These are phyloP conservation scores for Plebejus argus DNA, from an alignment of 2,888 invertebrate species.

Conservation along the genomic window DNA sequence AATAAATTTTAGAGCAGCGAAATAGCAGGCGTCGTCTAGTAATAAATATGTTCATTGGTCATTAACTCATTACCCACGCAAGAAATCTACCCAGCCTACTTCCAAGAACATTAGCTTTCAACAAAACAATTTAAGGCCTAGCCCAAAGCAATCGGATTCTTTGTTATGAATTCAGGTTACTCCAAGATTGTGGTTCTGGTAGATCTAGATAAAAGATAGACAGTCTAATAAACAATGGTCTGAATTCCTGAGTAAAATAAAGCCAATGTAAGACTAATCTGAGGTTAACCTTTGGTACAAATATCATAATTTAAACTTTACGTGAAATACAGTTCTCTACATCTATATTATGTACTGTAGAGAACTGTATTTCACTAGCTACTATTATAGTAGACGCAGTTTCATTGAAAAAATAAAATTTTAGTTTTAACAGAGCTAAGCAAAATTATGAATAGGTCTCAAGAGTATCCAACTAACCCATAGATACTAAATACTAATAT, in stretches of 20 bases:
- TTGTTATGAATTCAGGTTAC: conserved; percentile 14
- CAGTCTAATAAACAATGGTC: neutral
- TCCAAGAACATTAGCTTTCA: neutral
- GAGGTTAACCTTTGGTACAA: neutral
- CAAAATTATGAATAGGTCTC: no score
- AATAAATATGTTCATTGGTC: no score
- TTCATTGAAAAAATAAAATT: no score
- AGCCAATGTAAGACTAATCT: neutral
- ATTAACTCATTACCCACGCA: neutral
- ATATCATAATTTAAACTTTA: neutral
- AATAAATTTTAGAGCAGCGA: no score
- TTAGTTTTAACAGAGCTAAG: no score
- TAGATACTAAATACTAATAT: no score
- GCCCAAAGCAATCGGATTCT: conserved; percentile 10
- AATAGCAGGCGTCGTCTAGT: no score
- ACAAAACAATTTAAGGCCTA: conserved; percentile 6
- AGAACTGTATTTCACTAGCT: no score
- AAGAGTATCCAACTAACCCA: no score
- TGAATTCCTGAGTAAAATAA: neutral
- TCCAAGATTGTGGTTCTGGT: neutral
- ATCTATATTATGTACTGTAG: no score
- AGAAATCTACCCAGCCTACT: neutral
- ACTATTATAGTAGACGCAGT: no score
- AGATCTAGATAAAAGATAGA: neutral
- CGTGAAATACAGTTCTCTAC: no score